phyloP scores from a whole-genome alignment of 2,797 vertebrate genomes.

The Lycodopsis pacificus region DNA sequence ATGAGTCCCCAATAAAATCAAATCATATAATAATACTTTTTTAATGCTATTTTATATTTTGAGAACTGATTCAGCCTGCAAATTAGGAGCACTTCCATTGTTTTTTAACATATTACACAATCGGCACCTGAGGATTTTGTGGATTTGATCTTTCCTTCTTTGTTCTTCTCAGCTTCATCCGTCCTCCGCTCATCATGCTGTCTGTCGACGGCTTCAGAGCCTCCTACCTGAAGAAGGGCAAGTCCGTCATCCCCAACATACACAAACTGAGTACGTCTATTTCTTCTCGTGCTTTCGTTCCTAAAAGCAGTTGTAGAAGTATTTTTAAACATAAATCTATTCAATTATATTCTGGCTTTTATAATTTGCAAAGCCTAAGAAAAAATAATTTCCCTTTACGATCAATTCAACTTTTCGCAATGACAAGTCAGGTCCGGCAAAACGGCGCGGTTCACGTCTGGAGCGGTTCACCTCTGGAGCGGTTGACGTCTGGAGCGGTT shows the following conservation, averaged over 20 bases:
- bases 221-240: conserved; percentile 95
- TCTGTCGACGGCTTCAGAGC: conserved; percentile 97
- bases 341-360: not conserved
- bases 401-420: not conserved
- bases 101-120: too few species aligned
- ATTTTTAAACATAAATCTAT: not conserved
- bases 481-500: too few species aligned
- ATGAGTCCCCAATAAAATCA: too few species aligned
- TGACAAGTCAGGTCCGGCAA: not conserved
- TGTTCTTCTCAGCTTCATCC: conserved; percentile 85
- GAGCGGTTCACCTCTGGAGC: not conserved
- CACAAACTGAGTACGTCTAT: conserved; percentile 91
- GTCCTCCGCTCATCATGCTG: conserved; percentile 95
- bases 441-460: not conserved
- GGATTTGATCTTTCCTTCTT: not conserved
- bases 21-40: too few species aligned
- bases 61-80: too few species aligned
- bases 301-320: not conserved
- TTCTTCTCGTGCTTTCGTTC: not conserved
- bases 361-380: not conserved
- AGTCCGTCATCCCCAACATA: conserved; percentile 93
- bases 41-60: too few species aligned
- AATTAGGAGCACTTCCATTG: not conserved
- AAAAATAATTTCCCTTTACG: not conserved
- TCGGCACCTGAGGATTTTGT: not conserved